Percentiles rank a stretch among this genome's conserved stretches.
Conservation (phyloP, 2,888 invertebrate species). For the Drosophila lutescens region DNA sequence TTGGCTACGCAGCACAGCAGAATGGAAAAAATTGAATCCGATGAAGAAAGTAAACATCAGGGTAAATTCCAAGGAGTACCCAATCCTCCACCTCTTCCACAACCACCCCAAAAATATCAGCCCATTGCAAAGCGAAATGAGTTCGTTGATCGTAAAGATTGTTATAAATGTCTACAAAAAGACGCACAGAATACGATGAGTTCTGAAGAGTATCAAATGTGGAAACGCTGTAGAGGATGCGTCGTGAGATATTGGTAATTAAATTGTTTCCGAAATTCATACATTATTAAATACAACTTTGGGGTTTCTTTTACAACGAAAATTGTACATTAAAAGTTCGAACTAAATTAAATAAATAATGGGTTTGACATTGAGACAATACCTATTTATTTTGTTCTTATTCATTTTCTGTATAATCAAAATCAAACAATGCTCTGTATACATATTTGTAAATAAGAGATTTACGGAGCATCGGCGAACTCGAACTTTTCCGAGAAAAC, state of each 20-base stretch:
- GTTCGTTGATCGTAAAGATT: background rate
- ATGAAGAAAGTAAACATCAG: background rate
- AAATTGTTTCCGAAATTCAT: no score
- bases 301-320: background rate
- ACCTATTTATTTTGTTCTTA: no score
- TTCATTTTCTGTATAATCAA: no score
- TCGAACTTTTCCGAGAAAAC: background rate
- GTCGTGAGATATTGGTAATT: constrained; percentile 1
- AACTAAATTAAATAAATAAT: no score
- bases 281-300: background rate
- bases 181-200: background rate
- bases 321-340: background rate
- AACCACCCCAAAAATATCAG: background rate
- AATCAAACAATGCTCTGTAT: no score
- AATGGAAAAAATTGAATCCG: background rate
- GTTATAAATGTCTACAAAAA: background rate
- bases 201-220: background rate
- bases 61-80: background rate
- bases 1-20: no score
- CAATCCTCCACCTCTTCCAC: background rate
- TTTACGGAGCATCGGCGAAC: no score
- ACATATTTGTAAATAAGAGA: no score
- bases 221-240: background rate
- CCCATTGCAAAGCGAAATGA: no score
- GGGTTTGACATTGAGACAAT: no score